A percentile compares a stretch with the other conserved stretches of the same genome.
Conservation (phyloP, 2,113 vertebrate species). For the Forbesichthys agassizii region DNA sequence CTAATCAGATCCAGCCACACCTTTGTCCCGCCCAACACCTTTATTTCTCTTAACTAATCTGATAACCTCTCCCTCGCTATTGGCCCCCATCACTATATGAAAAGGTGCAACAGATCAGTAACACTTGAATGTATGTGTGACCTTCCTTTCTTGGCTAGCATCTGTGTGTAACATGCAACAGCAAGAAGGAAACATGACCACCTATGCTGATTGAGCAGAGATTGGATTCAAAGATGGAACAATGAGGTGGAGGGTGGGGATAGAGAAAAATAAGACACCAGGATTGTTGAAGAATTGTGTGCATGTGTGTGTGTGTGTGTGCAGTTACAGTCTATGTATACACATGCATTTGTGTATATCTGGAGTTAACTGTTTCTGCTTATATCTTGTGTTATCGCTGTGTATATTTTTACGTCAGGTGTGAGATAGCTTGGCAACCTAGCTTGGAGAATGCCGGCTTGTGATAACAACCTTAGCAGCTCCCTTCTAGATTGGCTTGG, state of each 20-base stretch:
- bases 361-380: too few species aligned
- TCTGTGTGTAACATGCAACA: slow-evolving; percentile 46
- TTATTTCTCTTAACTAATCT: slow-evolving; percentile 58
- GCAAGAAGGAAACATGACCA: slow-evolving; percentile 41
- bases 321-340: too few species aligned
- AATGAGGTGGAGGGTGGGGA: slow-evolving; percentile 25
- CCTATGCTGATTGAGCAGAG: slow-evolving; percentile 52
- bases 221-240: slow-evolving; percentile 54
- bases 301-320: slow-evolving; percentile 13
- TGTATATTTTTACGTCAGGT: too few species aligned
- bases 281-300: not conserved
- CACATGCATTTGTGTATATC: too few species aligned
- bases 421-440: too few species aligned
- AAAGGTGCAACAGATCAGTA: slow-evolving; percentile 69
- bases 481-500: too few species aligned
- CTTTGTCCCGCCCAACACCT: slow-evolving; percentile 48
- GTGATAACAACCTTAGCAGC: too few species aligned
- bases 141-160: slow-evolving; percentile 64
- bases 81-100: slow-evolving; percentile 66
- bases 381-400: too few species aligned
- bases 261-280: not conserved
- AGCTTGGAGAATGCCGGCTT: too few species aligned
- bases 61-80: slow-evolving; percentile 60
- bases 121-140: slow-evolving; percentile 58
- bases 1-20: slow-evolving; percentile 64